phyloP scores from a whole-genome alignment of 2,888 invertebrate genomes.

The Teinopalpus imperialis region DNA sequence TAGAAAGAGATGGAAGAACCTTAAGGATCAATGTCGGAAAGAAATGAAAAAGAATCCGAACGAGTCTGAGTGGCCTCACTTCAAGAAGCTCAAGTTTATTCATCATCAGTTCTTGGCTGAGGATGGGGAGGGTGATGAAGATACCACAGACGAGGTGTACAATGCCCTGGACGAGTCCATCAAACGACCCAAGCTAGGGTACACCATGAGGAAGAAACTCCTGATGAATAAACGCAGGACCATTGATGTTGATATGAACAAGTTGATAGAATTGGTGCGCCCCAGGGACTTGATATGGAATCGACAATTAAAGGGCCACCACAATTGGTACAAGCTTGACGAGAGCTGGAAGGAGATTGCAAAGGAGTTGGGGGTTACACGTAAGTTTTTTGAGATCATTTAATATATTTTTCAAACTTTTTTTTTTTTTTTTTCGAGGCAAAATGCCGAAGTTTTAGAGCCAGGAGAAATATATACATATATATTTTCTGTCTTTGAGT shows the following conservation, averaged over 20 bases:
- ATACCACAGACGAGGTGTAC: conserved; percentile 63
- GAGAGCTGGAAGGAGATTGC: conserved; percentile 76
- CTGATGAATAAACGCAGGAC: conserved; percentile 69
- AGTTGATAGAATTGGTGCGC: conserved; percentile 64
- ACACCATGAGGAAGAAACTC: conserved; percentile 71
- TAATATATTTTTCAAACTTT: too few species aligned
- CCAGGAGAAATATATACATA: too few species aligned
- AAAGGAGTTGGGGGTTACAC: conserved; percentile 64
- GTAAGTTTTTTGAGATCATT: too few species aligned
- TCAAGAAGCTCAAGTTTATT: conserved; percentile 65
- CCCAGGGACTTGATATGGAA: conserved; percentile 72
- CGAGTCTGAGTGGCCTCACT: conserved; percentile 73
- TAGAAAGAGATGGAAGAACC: conserved; percentile 75
- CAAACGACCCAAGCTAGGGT: conserved; percentile 68
- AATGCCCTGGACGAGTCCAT: conserved; percentile 66
- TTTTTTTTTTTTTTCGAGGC: too few species aligned
- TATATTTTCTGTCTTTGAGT: too few species aligned
- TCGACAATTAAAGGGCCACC: conserved; percentile 69
- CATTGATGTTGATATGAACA: conserved; percentile 69
- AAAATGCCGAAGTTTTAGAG: too few species aligned
- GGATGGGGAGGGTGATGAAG: conserved; percentile 67
- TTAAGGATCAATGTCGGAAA: conserved; percentile 75
- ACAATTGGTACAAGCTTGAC: conserved; percentile 75
- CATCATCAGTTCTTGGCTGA: conserved; percentile 69
- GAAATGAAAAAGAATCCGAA: conserved; percentile 70